A percentile compares a stretch with the other conserved stretches of the same genome.
phyloP scores from a whole-genome alignment of 2,888 invertebrate genomes.

The Andrena bucephala region DNA sequence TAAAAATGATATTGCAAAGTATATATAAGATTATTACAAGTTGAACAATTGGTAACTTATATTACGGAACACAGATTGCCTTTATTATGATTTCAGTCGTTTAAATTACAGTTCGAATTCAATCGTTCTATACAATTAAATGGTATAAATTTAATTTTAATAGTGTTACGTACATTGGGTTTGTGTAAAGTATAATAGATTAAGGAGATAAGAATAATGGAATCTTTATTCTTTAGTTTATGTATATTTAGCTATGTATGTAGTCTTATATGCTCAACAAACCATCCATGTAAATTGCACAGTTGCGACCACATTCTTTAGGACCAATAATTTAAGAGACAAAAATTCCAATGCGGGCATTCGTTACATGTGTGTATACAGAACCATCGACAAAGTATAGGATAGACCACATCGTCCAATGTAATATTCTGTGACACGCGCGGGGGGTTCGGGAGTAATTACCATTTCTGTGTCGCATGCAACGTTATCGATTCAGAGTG shows the following conservation, averaged over 20 bases:
- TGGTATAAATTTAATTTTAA: background rate
- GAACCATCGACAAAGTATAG: no score
- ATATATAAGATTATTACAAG: background rate
- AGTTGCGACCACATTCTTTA: background rate
- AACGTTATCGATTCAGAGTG: no score
- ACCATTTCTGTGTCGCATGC: no score
- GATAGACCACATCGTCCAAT: no score
- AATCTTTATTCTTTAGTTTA: slow-evolving; percentile 6
- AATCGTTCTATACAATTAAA: no score
- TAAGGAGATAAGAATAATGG: background rate
- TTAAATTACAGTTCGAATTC: no score
- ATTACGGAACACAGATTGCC: background rate
- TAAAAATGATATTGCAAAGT: background rate
- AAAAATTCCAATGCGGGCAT: no score
- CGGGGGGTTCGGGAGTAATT: no score
- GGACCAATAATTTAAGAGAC: background rate
- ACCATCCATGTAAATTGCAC: background rate
- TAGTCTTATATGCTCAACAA: background rate
- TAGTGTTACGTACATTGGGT: background rate
- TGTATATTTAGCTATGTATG: background rate
- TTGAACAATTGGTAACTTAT: no score
- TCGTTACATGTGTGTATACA: no score
- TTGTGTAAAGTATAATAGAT: background rate
- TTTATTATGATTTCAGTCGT: no score
- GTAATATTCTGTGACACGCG: no score